Evolutionary conservation across 2,113 vertebrate species (phyloP).

Genomic region (Turnix velox): DNA sequence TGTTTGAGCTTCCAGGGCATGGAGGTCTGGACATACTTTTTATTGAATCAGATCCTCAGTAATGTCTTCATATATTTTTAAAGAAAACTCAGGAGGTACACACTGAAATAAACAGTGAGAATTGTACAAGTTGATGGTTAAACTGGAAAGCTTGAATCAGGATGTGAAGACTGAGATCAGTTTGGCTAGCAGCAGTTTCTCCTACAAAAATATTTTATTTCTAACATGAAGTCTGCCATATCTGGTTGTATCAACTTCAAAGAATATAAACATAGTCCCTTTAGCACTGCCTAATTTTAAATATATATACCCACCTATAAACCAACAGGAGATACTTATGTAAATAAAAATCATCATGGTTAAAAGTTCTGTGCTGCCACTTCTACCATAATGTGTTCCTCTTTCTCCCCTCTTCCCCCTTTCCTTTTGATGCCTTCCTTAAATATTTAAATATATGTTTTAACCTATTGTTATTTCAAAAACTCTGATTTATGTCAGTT

Average conservation of each 20-base stretch:
- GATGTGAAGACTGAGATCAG: conserved; percentile 8
- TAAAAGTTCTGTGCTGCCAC: not conserved
- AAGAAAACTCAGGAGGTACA: conserved; percentile 44
- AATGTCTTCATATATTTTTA: conserved; percentile 69
- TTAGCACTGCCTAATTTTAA: conserved; percentile 24
- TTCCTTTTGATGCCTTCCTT: not conserved
- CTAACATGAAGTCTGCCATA: not conserved
- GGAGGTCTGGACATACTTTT: conserved; percentile 62
- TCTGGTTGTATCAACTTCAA: conserved; percentile 34
- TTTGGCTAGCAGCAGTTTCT: conserved; percentile 26
- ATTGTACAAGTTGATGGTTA: not conserved
- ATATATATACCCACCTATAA: not conserved
- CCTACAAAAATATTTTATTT: conserved; percentile 49
- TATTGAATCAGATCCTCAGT: conserved; percentile 67
- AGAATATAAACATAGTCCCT: not conserved
- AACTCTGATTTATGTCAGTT: conserved; percentile 30
- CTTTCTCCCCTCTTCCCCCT: rapidly evolving
- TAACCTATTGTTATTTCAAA: not conserved
- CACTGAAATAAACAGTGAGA: conserved; percentile 47
- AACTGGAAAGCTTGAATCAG: conserved; percentile 21
- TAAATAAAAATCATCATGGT: not conserved
- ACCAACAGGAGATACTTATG: not conserved
- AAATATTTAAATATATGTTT: conserved; percentile 3
- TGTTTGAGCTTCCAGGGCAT: conserved; percentile 67
- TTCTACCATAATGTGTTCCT: not conserved